phyloP scores from a whole-genome alignment of 2,113 vertebrate species.

The Menidia beryllina region DNA sequence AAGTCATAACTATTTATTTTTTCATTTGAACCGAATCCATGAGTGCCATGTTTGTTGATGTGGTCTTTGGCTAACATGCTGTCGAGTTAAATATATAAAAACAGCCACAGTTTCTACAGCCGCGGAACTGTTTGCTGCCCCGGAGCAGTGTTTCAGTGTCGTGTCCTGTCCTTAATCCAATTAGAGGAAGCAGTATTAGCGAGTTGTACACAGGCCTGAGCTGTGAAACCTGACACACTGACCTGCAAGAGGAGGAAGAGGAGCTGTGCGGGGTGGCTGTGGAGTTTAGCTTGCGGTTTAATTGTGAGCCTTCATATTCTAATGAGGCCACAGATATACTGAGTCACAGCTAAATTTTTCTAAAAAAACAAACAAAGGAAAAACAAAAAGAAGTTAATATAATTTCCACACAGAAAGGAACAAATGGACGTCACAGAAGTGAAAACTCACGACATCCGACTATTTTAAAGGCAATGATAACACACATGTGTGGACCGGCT shows the following conservation, averaged over 20 bases:
- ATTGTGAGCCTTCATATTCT: too few relatives aligned
- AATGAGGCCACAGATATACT: too few relatives aligned
- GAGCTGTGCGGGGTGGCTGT: neutral
- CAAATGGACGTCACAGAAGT: neutral
- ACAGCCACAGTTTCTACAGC: neutral
- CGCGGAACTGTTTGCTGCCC: neutral
- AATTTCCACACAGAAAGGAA: too few relatives aligned
- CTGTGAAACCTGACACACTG: slow-evolving; percentile 24
- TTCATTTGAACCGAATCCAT: too few relatives aligned
- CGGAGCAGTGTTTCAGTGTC: neutral
- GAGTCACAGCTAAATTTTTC: too few relatives aligned
- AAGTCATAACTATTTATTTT: slow-evolving; percentile 30
- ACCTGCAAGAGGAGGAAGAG: slow-evolving; percentile 20
- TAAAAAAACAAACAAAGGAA: too few relatives aligned
- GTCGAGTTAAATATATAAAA: neutral
- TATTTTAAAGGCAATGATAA: too few relatives aligned
- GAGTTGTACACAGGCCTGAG: neutral
- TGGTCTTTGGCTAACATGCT: neutral
- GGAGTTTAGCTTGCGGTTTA: neutral
- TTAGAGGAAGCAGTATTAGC: slow-evolving; percentile 33
- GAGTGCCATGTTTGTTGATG: slow-evolving; percentile 26
- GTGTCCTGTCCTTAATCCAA: slow-evolving; percentile 28
- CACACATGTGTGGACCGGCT: too few relatives aligned
- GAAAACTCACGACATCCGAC: neutral
- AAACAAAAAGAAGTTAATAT: too few relatives aligned